phyloP scores from a whole-genome alignment of 2,888 invertebrate genomes.

The Noctua fimbriata region DNA sequence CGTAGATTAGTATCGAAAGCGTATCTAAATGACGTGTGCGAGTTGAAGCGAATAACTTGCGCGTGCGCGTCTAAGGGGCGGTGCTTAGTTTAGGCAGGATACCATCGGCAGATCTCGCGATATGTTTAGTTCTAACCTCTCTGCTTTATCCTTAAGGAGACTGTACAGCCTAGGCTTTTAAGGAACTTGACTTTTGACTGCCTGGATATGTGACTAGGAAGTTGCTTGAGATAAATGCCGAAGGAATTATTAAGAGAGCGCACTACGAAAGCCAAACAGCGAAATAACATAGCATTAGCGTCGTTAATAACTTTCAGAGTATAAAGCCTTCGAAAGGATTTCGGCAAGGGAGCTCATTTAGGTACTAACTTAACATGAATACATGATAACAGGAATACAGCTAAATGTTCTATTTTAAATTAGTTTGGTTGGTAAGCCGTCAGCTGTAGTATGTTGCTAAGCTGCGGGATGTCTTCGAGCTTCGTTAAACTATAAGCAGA shows the following conservation, averaged over 20 bases:
- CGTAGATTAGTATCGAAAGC: constrained; percentile 63
- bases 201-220: constrained; percentile 30
- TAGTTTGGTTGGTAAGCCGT: neutral
- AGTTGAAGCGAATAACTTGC: constrained; percentile 50
- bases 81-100: constrained; percentile 61
- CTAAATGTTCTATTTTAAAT: neutral
- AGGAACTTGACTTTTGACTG: constrained; percentile 45
- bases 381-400: neutral
- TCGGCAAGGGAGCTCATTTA: neutral
- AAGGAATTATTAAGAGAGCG: constrained; percentile 11
- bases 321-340: neutral
- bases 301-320: neutral
- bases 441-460: neutral
- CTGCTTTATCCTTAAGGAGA: constrained; percentile 38
- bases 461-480: neutral
- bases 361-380: too few species aligned
- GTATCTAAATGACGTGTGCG: constrained; percentile 64
- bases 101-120: constrained; percentile 62
- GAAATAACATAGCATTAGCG: neutral
- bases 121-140: constrained; percentile 53
- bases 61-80: constrained; percentile 53
- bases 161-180: neutral
- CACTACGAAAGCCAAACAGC: neutral
- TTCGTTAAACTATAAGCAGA: neutral
- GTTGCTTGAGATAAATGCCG: constrained; percentile 36